A percentile compares a stretch with the other conserved stretches of the same genome.
phyloP scores from a whole-genome alignment of 1,140 invertebrate genomes.

The Cecropterus lyciades region DNA sequence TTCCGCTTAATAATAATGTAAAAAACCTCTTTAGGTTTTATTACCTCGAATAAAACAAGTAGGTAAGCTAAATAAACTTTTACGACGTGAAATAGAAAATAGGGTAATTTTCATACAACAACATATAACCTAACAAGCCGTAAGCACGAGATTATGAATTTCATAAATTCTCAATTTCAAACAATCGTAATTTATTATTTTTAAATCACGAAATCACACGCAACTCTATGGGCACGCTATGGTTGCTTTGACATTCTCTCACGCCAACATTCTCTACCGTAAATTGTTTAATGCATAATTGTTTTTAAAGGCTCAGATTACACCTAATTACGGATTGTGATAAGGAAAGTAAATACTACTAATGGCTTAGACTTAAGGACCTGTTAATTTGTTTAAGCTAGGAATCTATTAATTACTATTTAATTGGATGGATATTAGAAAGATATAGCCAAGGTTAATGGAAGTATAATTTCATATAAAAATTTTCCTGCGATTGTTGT shows the following conservation, averaged over 20 bases:
- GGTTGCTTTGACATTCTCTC: conserved; percentile 16
- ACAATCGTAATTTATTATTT: conserved; percentile 27
- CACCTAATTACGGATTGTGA: background rate
- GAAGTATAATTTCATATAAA: too few relatives aligned
- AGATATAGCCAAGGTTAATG: too few relatives aligned
- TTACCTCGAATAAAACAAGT: too few relatives aligned
- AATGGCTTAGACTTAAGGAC: background rate
- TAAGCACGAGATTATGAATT: conserved; percentile 14
- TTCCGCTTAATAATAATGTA: conserved; percentile 47
- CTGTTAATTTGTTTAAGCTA: background rate
- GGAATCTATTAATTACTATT: too few relatives aligned
- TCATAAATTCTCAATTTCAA: conserved; percentile 10
- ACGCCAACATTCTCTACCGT: conserved; percentile 10
- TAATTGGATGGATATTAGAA: too few relatives aligned
- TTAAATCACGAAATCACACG: conserved; percentile 15
- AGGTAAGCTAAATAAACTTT: too few relatives aligned
- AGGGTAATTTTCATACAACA: conserved; percentile 4
- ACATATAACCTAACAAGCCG: background rate
- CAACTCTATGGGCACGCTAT: conserved; percentile 18
- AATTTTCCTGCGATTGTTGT: too few relatives aligned
- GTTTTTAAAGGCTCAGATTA: background rate
- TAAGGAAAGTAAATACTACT: background rate
- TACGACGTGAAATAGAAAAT: too few relatives aligned
- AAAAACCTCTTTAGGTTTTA: too few relatives aligned
- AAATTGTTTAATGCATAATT: conserved; percentile 11